Conservation (phyloP, 2,888 invertebrate species). For the Caenorhabditis afra region DNA sequence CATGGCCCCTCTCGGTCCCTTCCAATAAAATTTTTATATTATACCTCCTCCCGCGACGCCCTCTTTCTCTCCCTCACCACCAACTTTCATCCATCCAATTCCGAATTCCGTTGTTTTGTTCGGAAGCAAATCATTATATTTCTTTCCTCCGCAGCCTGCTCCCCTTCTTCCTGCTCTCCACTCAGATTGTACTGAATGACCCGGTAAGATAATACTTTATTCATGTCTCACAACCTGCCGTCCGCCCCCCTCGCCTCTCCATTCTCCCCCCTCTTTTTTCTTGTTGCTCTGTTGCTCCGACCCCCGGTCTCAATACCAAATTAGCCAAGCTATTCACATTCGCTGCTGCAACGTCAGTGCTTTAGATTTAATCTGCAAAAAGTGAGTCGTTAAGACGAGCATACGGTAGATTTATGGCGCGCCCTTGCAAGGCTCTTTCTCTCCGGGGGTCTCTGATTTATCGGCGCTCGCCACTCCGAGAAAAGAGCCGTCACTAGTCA, state of each 20-base stretch:
- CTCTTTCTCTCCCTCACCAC: not conserved
- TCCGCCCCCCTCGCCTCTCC: not conserved
- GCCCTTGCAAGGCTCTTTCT: not conserved
- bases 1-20: not conserved
- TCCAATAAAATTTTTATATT: conserved; percentile 43
- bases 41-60: conserved; percentile 2
- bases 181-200: conserved; percentile 19
- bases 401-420: conserved; percentile 31
- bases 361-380: conserved; percentile 17
- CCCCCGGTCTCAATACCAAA: too few relatives aligned
- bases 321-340: not conserved
- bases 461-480: conserved; percentile 15
- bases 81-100: conserved; percentile 33
- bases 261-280: conserved; percentile 23
- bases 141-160: not conserved
- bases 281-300: not conserved
- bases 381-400: not conserved
- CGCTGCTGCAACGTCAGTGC: too few relatives aligned
- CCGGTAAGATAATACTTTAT: conserved; percentile 40
- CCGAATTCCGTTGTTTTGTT: conserved; percentile 45
- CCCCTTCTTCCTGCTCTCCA: not conserved
- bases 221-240: conserved; percentile 12
- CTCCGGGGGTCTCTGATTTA: conserved; percentile 22
- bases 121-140: conserved; percentile 43
- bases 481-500: conserved; percentile 18